These are phyloP conservation scores for Pachypanchax playfairii DNA, from an alignment of 2,113 vertebrate genomes.

Conservation along the genomic window DNA sequence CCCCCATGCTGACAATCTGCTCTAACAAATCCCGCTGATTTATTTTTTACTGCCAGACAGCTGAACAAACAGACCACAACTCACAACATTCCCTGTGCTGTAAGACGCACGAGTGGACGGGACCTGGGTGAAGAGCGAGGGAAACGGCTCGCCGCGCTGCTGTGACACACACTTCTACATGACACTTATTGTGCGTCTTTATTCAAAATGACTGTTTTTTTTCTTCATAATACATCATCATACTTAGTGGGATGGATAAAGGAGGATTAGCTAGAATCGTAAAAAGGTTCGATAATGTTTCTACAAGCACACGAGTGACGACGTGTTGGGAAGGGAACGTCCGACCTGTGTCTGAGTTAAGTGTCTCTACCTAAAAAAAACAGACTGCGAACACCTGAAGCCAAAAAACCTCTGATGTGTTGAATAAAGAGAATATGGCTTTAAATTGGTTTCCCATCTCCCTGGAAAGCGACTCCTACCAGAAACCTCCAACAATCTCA, in stretches of 20 bases:
- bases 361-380: background rate
- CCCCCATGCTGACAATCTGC: conserved; percentile 20
- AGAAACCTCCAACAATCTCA: conserved; percentile 50
- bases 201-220: conserved; percentile 44
- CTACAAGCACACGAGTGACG: no score
- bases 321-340: no score
- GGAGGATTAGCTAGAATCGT: conserved; percentile 47
- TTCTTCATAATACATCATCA: conserved; percentile 12
- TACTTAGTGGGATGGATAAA: conserved; percentile 41
- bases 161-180: conserved; percentile 45
- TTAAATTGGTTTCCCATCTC: conserved; percentile 63
- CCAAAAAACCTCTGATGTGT: conserved; percentile 46
- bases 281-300: conserved; percentile 55
- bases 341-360: conserved; percentile 6
- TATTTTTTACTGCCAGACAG: conserved; percentile 34
- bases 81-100: conserved; percentile 29
- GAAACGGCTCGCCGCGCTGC: conserved; percentile 14
- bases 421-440: conserved; percentile 79
- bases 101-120: conserved; percentile 30
- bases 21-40: conserved; percentile 22
- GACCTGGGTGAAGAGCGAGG: conserved; percentile 15
- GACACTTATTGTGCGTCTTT: conserved; percentile 54
- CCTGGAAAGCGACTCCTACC: conserved; percentile 65
- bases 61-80: conserved; percentile 49
- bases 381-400: conserved; percentile 42